Evolutionary conservation across 2,113 vertebrate species (phyloP), one percentile per base, ranked within the genome.

Genomic region (Turnix velox): DNA sequence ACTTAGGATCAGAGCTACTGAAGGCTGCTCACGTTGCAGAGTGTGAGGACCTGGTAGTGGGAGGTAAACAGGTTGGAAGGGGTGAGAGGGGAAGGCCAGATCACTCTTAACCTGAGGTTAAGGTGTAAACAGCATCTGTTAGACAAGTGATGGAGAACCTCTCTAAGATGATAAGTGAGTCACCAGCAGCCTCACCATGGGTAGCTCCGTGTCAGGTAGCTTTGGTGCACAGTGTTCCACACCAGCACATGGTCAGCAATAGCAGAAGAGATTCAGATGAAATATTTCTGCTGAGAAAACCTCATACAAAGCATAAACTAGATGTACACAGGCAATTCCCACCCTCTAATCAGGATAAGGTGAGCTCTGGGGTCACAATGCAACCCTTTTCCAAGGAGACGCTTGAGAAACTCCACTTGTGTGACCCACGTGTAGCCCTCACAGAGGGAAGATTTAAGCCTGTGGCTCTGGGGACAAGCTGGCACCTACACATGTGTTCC

Each of bases 1-100:
- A 90, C 92, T 91, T 92, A 76, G 89, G 96, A 97, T 97, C 96
- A 96, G 95, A 97, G 94, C 92, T 96, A 93, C 83, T 90, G 82
- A 96, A 97, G 91, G 88, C 87, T 85, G 90, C 71, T 93, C 91
- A 77, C 4, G 4, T 91, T 90, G 84, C 93, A 93, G 74, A 80
- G 63, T 51, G 25, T 91, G 94, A 78, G 90, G 87, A 75, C 72
- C 42, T 71, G 71, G 82, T 63, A 89, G 92, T 18, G 52, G 45
- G 83, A 43, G 37, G 79, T 95, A 96, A 96, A 96, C 93, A 93
- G 80, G 72, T 37, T 90, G 80, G 66, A 91, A 24, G 62, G 80
- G 67, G 71, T 37, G 46, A 91, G 65, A 52, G 27, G 71, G 71
- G 49, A 57, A 75, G 65, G 54, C 45, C 59, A 81, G 66, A 87